A percentile compares a stretch with the other conserved stretches of the same genome.
These are phyloP conservation scores for Mirza zaza DNA, from an alignment of 2,113 vertebrate genomes.

Conservation along the genomic window DNA sequence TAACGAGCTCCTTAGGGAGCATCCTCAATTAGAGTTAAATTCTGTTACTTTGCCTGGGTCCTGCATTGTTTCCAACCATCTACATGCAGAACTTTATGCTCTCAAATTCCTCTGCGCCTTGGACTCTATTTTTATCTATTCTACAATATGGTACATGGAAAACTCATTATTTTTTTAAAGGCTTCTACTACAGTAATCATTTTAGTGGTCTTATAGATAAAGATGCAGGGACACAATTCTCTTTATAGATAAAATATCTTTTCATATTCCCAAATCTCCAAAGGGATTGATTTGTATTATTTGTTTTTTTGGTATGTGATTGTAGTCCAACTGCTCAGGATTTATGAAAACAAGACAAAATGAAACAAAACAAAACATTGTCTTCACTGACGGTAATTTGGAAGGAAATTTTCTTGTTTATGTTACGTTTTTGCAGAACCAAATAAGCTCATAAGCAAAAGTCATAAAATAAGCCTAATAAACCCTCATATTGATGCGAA, in stretches of 20 bases:
- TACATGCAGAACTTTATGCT: background rate
- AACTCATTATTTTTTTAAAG: slow-evolving; percentile 50
- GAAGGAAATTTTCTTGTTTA: slow-evolving; percentile 40
- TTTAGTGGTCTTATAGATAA: slow-evolving; percentile 31
- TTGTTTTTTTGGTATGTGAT: background rate
- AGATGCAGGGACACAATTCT: slow-evolving; percentile 5
- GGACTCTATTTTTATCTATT: slow-evolving; percentile 45
- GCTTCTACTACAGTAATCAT: slow-evolving; percentile 22
- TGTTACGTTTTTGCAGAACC: slow-evolving; percentile 37
- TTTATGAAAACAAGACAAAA: slow-evolving; percentile 13
- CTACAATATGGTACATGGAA: background rate
- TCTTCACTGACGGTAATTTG: background rate
- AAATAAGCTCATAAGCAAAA: slow-evolving; percentile 46
- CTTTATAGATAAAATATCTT: slow-evolving; percentile 18
- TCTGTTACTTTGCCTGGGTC: slow-evolving; percentile 41
- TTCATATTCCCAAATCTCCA: background rate
- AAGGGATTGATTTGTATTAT: background rate
- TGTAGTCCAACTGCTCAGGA: background rate
- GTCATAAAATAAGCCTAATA: slow-evolving; percentile 56
- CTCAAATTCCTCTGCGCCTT: slow-evolving; percentile 18
- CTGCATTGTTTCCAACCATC: background rate
- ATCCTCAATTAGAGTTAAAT: background rate
- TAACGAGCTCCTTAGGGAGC: slow-evolving; percentile 46
- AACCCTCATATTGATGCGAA: slow-evolving; percentile 32
- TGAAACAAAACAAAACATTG: slow-evolving; percentile 11